Conservation (phyloP, 1,140 invertebrate genomes). For the Megalopta genalis region DNA sequence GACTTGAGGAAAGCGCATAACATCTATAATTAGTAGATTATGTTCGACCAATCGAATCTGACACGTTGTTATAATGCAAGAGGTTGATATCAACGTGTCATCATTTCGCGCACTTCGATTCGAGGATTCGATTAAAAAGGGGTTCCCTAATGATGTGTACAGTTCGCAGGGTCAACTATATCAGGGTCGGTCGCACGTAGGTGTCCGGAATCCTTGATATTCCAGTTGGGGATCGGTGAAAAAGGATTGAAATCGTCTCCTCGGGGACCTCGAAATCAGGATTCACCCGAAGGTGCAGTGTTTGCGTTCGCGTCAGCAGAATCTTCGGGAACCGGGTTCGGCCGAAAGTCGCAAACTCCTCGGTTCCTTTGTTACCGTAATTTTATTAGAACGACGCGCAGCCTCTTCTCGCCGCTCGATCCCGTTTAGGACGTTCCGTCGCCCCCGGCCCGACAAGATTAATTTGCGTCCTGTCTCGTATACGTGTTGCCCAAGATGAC, state of each 20-base stretch:
- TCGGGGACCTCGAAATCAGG: neutral
- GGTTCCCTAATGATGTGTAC: no score
- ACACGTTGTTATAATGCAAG: no score
- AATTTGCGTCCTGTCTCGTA: conserved; percentile 10
- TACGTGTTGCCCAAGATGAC: conserved; percentile 4
- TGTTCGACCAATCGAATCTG: no score
- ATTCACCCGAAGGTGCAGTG: neutral
- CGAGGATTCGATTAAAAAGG: no score
- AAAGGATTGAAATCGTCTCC: neutral
- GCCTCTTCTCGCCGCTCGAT: no score
- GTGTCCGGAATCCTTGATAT: neutral
- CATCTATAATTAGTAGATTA: no score
- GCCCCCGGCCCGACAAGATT: neutral
- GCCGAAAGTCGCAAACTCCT: neutral
- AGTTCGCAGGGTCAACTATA: no score
- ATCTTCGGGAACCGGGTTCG: neutral
- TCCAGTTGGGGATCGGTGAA: neutral
- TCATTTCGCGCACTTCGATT: no score
- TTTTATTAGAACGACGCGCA: neutral
- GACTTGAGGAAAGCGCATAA: no score
- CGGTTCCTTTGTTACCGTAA: neutral
- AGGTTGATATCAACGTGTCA: no score
- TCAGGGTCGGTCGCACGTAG: no score
- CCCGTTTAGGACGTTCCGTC: neutral
- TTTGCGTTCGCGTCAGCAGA: conserved; percentile 18